These are phyloP conservation scores for Bibio marci DNA, from an alignment of 2,888 invertebrate genomes.

Conservation along the genomic window DNA sequence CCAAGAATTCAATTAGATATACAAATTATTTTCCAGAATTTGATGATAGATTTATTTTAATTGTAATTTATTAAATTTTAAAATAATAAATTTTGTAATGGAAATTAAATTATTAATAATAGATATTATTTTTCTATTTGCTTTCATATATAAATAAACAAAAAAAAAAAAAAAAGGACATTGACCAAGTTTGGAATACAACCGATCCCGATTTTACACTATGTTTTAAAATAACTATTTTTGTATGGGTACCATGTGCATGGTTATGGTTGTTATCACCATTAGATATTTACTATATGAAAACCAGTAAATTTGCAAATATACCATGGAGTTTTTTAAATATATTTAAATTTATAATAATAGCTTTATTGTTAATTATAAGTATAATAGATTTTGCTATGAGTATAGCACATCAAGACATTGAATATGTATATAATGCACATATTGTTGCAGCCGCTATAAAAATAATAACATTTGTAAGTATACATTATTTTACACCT, in stretches of 20 bases:
- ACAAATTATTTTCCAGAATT: no score
- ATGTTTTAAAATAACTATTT: conserved; percentile 36
- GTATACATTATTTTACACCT: conserved; percentile 23
- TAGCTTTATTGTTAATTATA: conserved; percentile 44
- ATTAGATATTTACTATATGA: conserved; percentile 57
- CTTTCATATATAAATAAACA: no score
- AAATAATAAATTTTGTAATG: no score
- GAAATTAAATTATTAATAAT: no score
- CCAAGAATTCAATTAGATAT: no score
- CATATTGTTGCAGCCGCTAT: conserved; percentile 63
- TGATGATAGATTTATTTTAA: no score
- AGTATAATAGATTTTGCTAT: conserved; percentile 8
- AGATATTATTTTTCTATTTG: no score
- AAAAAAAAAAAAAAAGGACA: no score
- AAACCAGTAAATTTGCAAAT: conserved; percentile 55
- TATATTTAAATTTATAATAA: conserved; percentile 49
- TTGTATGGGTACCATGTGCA: conserved; percentile 77
- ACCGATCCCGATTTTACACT: no score
- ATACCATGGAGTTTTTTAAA: conserved; percentile 64
- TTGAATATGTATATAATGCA: conserved; percentile 42
- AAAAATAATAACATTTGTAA: conserved; percentile 66
- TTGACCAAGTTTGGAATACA: no score
- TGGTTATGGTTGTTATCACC: conserved; percentile 64
- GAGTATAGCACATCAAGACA: conserved; percentile 33
- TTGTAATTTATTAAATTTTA: no score